phyloP scores from a whole-genome alignment of 1,140 invertebrate species.

The Melipona quadrifasciata region DNA sequence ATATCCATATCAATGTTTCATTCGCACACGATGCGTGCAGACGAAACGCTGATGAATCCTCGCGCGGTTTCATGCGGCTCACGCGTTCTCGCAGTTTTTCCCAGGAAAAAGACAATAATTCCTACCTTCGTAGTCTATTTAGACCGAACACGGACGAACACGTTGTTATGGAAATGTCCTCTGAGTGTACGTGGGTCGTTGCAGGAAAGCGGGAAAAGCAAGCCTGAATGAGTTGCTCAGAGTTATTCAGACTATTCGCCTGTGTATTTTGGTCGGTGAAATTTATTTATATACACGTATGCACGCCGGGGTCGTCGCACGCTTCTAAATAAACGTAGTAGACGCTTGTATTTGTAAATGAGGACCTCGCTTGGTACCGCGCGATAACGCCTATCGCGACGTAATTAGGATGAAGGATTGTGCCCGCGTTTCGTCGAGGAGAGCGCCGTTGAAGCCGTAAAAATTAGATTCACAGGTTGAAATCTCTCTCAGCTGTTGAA shows the following conservation, averaged over 20 bases:
- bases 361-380: neutral
- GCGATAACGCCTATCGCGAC: slow-evolving; percentile 23
- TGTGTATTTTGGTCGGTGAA: slow-evolving; percentile 10
- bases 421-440: no score
- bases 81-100: neutral
- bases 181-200: neutral
- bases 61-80: neutral
- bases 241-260: slow-evolving; percentile 43
- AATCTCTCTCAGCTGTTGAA: neutral
- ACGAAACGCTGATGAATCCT: neutral
- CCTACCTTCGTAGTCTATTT: neutral
- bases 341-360: neutral
- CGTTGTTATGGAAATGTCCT: neutral
- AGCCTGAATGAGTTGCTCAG: slow-evolving; percentile 17
- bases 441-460: neutral
- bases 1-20: no score
- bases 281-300: slow-evolving; percentile 29
- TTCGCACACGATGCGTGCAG: no score
- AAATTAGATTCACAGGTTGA: neutral
- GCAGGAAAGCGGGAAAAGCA: neutral
- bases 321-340: slow-evolving; percentile 16
- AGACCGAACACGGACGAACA: neutral
- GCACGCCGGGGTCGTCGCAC: slow-evolving; percentile 14
- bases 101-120: neutral
- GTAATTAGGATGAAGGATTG: slow-evolving; percentile 8